Evolutionary conservation across 1,140 invertebrate genomes (phyloP).

Genomic region (Drosophila simulans): DNA sequence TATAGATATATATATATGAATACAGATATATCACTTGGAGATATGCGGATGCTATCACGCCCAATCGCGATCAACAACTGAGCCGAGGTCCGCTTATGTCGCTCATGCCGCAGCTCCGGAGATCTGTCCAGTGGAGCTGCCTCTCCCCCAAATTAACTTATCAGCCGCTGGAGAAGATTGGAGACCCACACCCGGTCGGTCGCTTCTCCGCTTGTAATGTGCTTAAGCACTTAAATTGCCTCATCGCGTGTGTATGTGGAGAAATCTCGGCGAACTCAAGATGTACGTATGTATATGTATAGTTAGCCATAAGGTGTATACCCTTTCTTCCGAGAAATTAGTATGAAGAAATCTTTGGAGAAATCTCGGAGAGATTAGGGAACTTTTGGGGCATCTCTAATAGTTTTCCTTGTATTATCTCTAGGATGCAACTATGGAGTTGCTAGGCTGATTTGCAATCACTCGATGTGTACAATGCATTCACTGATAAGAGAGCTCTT

Average conservation of each 20-base stretch:
- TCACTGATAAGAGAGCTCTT: constrained; percentile 3
- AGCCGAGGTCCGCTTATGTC: constrained; percentile 30
- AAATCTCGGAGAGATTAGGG: background rate
- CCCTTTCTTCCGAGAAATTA: background rate
- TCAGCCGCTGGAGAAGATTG: constrained; percentile 30
- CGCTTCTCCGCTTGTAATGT: constrained; percentile 33
- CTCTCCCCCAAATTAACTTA: constrained; percentile 46
- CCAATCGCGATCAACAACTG: constrained; percentile 75
- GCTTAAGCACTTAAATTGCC: constrained; percentile 65
- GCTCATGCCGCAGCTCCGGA: constrained; percentile 8
- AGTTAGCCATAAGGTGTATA: background rate
- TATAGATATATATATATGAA: background rate
- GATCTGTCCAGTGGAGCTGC: constrained; percentile 17
- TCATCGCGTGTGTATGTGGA: constrained; percentile 17
- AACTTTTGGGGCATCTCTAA: too few relatives aligned
- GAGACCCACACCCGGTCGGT: constrained; percentile 4
- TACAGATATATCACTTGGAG: background rate
- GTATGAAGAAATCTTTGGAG: background rate
- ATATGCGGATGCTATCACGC: constrained; percentile 60
- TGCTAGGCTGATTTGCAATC: background rate
- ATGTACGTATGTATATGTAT: background rate
- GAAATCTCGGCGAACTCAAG: background rate
- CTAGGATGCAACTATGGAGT: background rate
- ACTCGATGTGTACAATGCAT: background rate
- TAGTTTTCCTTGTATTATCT: too few relatives aligned